These are phyloP conservation scores for Lindbergichthys nudifrons DNA, from an alignment of 2,797 vertebrate species.

Conservation along the genomic window DNA sequence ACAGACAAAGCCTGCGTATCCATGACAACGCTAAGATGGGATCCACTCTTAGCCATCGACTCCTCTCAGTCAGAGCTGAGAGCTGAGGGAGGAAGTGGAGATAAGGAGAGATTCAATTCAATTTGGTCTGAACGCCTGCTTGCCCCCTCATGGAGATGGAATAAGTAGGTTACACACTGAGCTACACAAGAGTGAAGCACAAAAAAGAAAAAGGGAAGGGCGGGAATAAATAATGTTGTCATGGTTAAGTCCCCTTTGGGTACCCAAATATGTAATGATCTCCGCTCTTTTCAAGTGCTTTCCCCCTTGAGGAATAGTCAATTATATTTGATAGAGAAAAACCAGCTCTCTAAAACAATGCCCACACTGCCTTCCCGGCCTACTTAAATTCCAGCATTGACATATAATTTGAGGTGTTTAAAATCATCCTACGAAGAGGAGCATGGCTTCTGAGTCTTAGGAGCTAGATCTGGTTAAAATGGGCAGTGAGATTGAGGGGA, in stretches of 20 bases:
- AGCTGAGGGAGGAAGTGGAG: constrained; percentile 74
- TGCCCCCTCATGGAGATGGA: constrained; percentile 74
- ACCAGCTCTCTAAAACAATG: neutral
- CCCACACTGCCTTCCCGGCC: neutral
- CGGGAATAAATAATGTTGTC: constrained; percentile 47
- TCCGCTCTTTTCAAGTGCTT: constrained; percentile 26
- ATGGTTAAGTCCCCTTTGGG: constrained; percentile 36
- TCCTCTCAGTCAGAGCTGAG: constrained; percentile 70
- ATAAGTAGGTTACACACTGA: constrained; percentile 72
- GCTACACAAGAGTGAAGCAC: constrained; percentile 46
- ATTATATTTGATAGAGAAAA: constrained; percentile 21
- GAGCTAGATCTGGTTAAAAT: constrained; percentile 29
- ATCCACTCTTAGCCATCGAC: constrained; percentile 77
- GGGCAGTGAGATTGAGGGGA: constrained; percentile 17
- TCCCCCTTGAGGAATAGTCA: neutral
- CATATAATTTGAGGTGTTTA: constrained; percentile 20
- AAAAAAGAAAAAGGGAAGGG: constrained; percentile 24
- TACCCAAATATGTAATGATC: constrained; percentile 40
- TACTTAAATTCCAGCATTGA: constrained; percentile 19
- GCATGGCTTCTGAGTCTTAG: neutral
- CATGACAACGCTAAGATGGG: constrained; percentile 81
- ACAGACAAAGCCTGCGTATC: constrained; percentile 78
- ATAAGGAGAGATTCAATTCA: constrained; percentile 81
- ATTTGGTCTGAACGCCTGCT: constrained; percentile 71
- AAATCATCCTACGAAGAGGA: constrained; percentile 8